Evolutionary conservation across 1,140 invertebrate genomes (phyloP).

Genomic region (Drosophila kepulauana): DNA sequence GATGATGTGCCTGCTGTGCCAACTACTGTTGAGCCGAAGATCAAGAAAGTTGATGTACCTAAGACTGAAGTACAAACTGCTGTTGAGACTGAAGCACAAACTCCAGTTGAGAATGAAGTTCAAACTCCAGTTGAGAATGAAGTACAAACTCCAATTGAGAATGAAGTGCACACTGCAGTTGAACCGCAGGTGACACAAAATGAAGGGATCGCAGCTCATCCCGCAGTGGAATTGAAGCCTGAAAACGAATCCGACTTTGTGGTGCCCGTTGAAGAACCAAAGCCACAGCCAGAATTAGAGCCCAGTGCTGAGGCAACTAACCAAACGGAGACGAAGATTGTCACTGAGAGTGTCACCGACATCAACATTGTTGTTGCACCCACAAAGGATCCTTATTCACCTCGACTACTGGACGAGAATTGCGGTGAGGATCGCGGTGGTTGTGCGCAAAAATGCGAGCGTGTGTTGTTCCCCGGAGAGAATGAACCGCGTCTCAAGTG

Average conservation of each 20-base stretch:
- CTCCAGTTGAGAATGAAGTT: not conserved
- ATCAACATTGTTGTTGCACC: constrained; percentile 47
- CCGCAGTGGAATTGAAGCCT: not conserved
- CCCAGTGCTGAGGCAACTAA: not conserved
- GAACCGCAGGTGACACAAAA: not conserved
- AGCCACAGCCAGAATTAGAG: not conserved
- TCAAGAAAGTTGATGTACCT: not conserved
- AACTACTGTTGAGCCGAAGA: not conserved
- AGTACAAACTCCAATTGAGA: not conserved
- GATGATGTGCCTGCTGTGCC: not conserved
- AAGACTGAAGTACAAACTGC: not conserved
- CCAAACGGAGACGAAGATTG: not conserved
- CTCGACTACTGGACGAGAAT: constrained; percentile 62
- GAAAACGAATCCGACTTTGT: constrained; percentile 1
- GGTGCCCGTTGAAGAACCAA: not conserved
- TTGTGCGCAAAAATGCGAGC: constrained; percentile 81
- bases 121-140: not conserved
- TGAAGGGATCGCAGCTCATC: not conserved
- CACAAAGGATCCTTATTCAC: constrained; percentile 69
- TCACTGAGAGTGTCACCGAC: constrained; percentile 30
- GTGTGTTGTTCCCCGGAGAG: constrained; percentile 73
- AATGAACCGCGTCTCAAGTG: constrained; percentile 73
- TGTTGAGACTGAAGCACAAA: not conserved
- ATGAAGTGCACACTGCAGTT: not conserved
- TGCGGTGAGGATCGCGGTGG: constrained; percentile 75